Evolutionary conservation across 53 echinoderm and acorn worm genomes (phyloP), one percentile per base, ranked within the genome.

Genomic region (Actinopyga echinites): DNA sequence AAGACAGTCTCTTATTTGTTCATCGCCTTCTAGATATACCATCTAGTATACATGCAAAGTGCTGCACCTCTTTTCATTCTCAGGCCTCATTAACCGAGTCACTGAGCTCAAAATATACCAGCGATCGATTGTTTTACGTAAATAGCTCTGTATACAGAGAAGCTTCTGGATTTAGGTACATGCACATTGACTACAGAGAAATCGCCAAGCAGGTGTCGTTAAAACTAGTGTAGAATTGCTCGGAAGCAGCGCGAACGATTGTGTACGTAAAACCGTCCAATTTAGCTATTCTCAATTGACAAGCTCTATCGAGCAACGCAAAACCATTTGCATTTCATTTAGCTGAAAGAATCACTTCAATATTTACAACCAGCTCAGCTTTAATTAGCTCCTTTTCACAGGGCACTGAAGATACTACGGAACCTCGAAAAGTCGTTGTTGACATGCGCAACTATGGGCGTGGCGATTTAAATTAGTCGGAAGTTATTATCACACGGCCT

Each of bases 401-500:
- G 49, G 49, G 12, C 49, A 49, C 12, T 49, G 15, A 1, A n/a
- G n/a, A 49, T 49, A 49, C 49, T 49, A 49, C 49, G 49, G 49
- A 49, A 49, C 49, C 13, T 49, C 7, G 15, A 49, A 11, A 2
- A 15, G 1, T 49, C 49, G 49, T 49, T 49, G 49, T 49, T 49
- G 49, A 17, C 49, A 49, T 49, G 49, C 49, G 49, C 49, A 17
- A 49, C 1, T 15, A 1, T 1, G 13, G 74, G 74, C 74, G 74
- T 73, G 74, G n/a, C 74, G 30, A 55, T 77, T 77, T 77, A 77
- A 77, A 77, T 77, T 77, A 77, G 56, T 77, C 77, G 77, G 77
- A 77, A 77, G 77, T 77, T 73, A 49, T 49, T 49, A 49, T 17
- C 44, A 44, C 44, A 11, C 11, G 44, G 44, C 11, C 7, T 44